These are phyloP conservation scores for Cepphus grylle DNA, from an alignment of 2,113 vertebrate genomes.

Conservation along the genomic window DNA sequence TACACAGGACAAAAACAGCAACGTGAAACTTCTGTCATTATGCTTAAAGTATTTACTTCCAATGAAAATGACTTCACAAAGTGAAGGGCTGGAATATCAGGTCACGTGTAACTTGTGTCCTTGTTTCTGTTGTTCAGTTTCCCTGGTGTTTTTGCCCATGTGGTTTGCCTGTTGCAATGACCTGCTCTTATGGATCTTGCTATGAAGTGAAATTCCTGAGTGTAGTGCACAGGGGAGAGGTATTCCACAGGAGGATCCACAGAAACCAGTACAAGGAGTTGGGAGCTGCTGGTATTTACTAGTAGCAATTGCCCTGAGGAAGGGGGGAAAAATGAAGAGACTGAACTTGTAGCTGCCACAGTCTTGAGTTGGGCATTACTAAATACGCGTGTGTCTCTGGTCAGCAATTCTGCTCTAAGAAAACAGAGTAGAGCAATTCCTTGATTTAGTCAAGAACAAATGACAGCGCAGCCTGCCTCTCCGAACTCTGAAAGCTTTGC, in stretches of 20 bases:
- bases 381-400: not conserved
- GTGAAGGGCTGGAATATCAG: not conserved
- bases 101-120: not conserved
- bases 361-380: not conserved
- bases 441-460: not conserved
- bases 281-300: not conserved
- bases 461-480: not conserved
- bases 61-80: not conserved
- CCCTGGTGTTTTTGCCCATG: not conserved
- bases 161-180: not conserved
- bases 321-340: no score
- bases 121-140: not conserved
- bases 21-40: not conserved
- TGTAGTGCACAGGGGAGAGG: no score
- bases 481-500: not conserved
- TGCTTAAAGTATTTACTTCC: not conserved
- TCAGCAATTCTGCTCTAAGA: not conserved
- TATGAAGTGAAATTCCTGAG: not conserved
- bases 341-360: not conserved
- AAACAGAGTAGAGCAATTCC: not conserved
- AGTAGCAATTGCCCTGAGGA: not conserved
- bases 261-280: not conserved
- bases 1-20: not conserved
- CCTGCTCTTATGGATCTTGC: not conserved
- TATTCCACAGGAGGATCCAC: not conserved